These are phyloP conservation scores for Galaxea fascicularis DNA, from an alignment of 92 coral and sea anemone genomes.

Conservation along the genomic window DNA sequence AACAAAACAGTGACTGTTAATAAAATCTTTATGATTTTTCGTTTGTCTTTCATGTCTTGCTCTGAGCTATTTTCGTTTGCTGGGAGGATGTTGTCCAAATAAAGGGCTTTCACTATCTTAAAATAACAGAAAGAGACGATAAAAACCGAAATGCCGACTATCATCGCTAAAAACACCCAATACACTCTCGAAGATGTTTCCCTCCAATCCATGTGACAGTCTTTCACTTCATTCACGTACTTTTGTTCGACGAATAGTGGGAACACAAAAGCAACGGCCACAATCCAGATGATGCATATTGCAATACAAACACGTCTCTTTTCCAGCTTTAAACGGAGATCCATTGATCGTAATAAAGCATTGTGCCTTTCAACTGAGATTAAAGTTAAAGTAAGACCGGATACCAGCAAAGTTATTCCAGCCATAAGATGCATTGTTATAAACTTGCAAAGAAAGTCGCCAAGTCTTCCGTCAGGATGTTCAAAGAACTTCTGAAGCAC, in stretches of 20 bases:
- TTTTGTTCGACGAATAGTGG: slow-evolving; percentile 71
- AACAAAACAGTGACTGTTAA: slow-evolving; percentile 70
- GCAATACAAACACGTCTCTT: slow-evolving; percentile 60
- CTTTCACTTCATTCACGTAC: slow-evolving; percentile 27
- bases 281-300: slow-evolving; percentile 63
- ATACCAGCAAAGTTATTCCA: slow-evolving; percentile 71
- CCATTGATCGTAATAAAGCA: slow-evolving; percentile 67
- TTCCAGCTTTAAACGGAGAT: slow-evolving; percentile 42
- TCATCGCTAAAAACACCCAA: slow-evolving; percentile 70
- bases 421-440: slow-evolving; percentile 70
- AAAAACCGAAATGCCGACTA: slow-evolving; percentile 42
- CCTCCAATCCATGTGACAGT: slow-evolving; percentile 58
- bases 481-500: slow-evolving; percentile 31
- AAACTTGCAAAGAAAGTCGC: slow-evolving; percentile 82
- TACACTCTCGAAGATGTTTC: slow-evolving; percentile 38
- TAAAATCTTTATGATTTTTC: slow-evolving; percentile 72
- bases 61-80: slow-evolving; percentile 1
- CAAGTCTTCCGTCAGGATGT: slow-evolving; percentile 64
- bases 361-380: slow-evolving; percentile 79
- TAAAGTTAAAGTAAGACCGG: slow-evolving; percentile 76
- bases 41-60: slow-evolving; percentile 63
- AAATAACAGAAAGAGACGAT: slow-evolving; percentile 71
- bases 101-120: slow-evolving; percentile 69
- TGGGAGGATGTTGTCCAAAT: slow-evolving; percentile 72
- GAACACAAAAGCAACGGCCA: slow-evolving; percentile 57